These are phyloP conservation scores for Guaruba guarouba DNA, from an alignment of 2,113 vertebrate genomes.

Conservation along the genomic window DNA sequence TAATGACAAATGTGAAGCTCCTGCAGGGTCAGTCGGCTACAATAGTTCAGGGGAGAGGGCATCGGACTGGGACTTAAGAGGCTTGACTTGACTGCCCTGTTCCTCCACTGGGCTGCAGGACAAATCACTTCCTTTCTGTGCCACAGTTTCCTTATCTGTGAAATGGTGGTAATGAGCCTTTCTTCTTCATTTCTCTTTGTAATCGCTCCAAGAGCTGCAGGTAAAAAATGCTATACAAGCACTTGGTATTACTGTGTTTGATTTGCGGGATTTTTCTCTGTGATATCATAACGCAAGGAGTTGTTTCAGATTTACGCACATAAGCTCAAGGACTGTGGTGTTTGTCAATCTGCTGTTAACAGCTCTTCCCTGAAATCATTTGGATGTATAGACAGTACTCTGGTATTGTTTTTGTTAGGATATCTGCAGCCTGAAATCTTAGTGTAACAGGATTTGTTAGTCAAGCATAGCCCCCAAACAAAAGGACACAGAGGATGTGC, in stretches of 20 bases:
- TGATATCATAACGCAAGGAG: not conserved
- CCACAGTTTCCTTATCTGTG: conserved; percentile 57
- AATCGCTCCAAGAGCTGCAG: conserved; percentile 56
- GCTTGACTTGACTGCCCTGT: conserved; percentile 59
- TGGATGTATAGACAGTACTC: not conserved
- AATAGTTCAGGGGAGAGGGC: conserved; percentile 65
- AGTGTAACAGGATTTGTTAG: conserved; percentile 71
- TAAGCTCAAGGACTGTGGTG: conserved; percentile 6
- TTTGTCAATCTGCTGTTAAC: conserved; percentile 40
- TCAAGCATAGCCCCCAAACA: conserved; percentile 62
- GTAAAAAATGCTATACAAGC: conserved; percentile 39
- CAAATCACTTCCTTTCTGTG: conserved; percentile 65
- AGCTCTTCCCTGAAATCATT: conserved; percentile 17
- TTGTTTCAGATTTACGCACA: conserved; percentile 21
- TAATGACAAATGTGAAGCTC: conserved; percentile 67
- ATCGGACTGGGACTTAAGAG: conserved; percentile 64
- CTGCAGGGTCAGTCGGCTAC: conserved; percentile 52
- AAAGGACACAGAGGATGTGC: conserved; percentile 55
- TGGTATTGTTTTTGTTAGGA: conserved; percentile 39
- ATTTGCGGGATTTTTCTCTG: conserved; percentile 42
- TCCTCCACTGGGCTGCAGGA: conserved; percentile 55
- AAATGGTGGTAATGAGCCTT: conserved; percentile 62
- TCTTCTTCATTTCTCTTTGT: conserved; percentile 61
- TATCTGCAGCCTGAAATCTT: conserved; percentile 68
- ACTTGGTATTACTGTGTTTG: conserved; percentile 46